Percentiles rank a stretch among this genome's conserved stretches.
phyloP scores from a whole-genome alignment of 1,140 invertebrate species.

The Watersipora subatra region DNA sequence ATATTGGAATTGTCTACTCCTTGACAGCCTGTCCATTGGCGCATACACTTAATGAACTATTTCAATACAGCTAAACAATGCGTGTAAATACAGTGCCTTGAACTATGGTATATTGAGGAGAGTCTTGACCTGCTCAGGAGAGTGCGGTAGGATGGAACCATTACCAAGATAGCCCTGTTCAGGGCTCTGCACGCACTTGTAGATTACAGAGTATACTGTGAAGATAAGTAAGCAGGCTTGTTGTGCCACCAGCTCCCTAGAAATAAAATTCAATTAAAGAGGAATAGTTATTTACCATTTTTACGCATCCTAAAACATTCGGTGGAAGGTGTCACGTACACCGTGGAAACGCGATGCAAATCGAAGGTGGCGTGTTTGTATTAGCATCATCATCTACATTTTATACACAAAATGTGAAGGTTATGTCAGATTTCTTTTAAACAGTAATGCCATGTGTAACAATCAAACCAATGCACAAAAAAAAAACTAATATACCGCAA shows the following conservation, averaged over 20 bases:
- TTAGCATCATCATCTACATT: too few relatives aligned
- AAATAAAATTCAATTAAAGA: slow-evolving; percentile 12
- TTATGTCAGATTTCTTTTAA: not conserved
- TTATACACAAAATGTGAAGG: not conserved
- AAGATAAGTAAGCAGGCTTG: slow-evolving; percentile 70
- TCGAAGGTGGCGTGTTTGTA: too few relatives aligned
- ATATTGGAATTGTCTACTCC: too few relatives aligned
- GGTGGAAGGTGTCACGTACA: not conserved
- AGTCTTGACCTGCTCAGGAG: slow-evolving; percentile 59
- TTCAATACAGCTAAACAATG: too few relatives aligned
- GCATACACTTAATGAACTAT: too few relatives aligned
- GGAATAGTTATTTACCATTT: too few relatives aligned
- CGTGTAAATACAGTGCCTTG: too few relatives aligned
- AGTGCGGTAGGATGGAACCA: slow-evolving; percentile 52
- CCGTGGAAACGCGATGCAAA: too few relatives aligned
- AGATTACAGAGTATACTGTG: slow-evolving; percentile 74
- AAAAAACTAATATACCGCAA: too few relatives aligned
- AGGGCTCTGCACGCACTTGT: slow-evolving; percentile 60
- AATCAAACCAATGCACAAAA: too few relatives aligned
- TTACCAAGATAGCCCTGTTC: slow-evolving; percentile 64
- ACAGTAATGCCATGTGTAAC: too few relatives aligned
- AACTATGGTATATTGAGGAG: slow-evolving; percentile 25
- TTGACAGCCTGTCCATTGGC: too few relatives aligned
- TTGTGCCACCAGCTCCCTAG: slow-evolving; percentile 58
- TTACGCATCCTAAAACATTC: not conserved